phyloP scores from a whole-genome alignment of 2,888 invertebrate species.

The Microchrysa polita region DNA sequence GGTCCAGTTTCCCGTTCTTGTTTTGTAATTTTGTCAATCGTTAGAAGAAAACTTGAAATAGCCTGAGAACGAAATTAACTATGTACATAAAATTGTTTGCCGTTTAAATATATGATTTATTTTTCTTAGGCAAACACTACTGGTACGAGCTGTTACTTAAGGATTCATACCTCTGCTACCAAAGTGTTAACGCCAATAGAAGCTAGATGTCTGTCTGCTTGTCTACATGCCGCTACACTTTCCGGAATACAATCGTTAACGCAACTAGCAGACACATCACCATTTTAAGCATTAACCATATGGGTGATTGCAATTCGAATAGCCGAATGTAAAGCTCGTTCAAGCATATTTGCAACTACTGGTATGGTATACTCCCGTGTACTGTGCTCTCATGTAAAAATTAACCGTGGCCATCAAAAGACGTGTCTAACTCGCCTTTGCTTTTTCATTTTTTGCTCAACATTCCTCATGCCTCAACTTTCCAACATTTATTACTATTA shows the following conservation, averaged over 20 bases:
- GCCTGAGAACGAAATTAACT: no score
- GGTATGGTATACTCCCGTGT: no score
- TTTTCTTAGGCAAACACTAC: no score
- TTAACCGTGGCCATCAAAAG: constrained; percentile 33
- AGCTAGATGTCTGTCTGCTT: neutral
- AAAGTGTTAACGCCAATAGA: neutral
- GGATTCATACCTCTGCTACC: no score
- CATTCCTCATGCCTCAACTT: constrained; percentile 7
- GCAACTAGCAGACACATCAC: constrained; percentile 11
- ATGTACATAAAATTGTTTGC: no score
- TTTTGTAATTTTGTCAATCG: no score
- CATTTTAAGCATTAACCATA: constrained; percentile 7
- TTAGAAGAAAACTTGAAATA: no score
- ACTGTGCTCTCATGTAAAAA: constrained; percentile 17
- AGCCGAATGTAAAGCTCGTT: neutral
- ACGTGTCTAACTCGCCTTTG: constrained; percentile 30
- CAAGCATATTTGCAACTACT: neutral
- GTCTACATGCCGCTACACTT: neutral
- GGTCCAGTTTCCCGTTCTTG: no score
- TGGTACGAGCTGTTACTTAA: no score
- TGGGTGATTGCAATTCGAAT: constrained; percentile 1
- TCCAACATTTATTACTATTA: constrained; percentile 21
- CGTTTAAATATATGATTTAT: no score
- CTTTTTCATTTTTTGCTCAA: neutral
- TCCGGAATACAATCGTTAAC: constrained; percentile 14